Conservation (phyloP, 2,888 invertebrate species). For the Chromoteleia sp. region DNA sequence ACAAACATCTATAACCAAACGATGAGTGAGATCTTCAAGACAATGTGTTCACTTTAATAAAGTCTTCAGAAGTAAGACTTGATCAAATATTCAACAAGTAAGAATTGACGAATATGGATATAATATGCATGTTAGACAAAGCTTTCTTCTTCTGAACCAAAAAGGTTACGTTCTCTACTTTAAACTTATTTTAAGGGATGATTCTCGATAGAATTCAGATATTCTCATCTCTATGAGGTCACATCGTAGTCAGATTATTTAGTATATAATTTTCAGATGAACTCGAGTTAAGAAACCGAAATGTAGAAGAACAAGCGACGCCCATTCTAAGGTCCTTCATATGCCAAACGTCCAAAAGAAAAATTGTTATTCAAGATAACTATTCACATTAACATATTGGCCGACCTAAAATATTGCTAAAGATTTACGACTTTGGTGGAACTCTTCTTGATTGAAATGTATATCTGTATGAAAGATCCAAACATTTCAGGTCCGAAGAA, state of each 20-base stretch:
- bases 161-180: conserved; percentile 71
- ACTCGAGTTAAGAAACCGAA: conserved; percentile 88
- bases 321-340: conserved; percentile 88
- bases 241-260: conserved; percentile 82
- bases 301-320: conserved; percentile 87
- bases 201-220: conserved; percentile 78
- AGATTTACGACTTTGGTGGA: conserved; percentile 90
- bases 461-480: conserved; percentile 87
- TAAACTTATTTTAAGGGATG: conserved; percentile 79
- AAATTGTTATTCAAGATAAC: conserved; percentile 76
- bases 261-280: conserved; percentile 86
- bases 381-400: conserved; percentile 88
- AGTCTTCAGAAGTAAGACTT: too few relatives aligned
- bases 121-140: too few relatives aligned
- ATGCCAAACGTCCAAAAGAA: conserved; percentile 84
- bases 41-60: too few relatives aligned
- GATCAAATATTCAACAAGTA: too few relatives aligned
- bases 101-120: too few relatives aligned
- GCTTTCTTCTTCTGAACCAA: too few relatives aligned
- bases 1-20: too few relatives aligned
- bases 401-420: conserved; percentile 89
- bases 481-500: conserved; percentile 87
- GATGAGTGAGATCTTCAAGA: too few relatives aligned
- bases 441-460: conserved; percentile 87
- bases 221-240: conserved; percentile 68